Conservation (phyloP, 2,797 vertebrate species). For the Dryobates pubescens region DNA sequence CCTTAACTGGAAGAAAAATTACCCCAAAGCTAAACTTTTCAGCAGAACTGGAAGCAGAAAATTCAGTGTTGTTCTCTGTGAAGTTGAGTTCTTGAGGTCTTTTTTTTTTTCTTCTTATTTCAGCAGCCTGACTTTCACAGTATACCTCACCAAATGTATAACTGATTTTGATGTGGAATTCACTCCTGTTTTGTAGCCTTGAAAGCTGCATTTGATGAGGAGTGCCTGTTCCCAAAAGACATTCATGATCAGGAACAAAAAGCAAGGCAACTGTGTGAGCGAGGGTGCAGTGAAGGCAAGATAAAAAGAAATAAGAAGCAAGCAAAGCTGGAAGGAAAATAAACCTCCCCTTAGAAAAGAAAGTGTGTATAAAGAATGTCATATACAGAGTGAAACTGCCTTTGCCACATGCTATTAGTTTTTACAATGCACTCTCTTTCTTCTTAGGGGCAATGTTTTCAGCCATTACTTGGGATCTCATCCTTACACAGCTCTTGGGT, state of each 20-base stretch:
- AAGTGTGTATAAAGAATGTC: not conserved
- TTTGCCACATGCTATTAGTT: not conserved
- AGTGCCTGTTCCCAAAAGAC: conserved; percentile 81
- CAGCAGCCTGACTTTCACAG: not conserved
- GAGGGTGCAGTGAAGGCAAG: conserved; percentile 41
- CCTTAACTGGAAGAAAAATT: not conserved
- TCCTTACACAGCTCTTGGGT: not conserved
- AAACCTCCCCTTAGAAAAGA: conserved; percentile 5
- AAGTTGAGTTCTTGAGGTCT: not conserved
- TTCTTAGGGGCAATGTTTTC: not conserved
- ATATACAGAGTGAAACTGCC: not conserved
- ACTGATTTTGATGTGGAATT: conserved; percentile 61
- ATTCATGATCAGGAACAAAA: conserved; percentile 75
- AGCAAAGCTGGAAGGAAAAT: conserved; percentile 65
- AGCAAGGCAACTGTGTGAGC: conserved; percentile 59
- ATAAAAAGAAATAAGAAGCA: conserved; percentile 67
- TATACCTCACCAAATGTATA: conserved; percentile 1
- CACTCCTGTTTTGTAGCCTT: conserved; percentile 68
- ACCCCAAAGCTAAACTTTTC: not conserved
- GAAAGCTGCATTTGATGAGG: conserved; percentile 81
- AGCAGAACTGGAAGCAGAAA: not conserved
- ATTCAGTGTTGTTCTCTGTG: not conserved
- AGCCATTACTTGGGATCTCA: not conserved
- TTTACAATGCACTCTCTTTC: not conserved
- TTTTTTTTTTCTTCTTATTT: not conserved